Percentiles rank a stretch among this genome's conserved stretches.
phyloP scores from a whole-genome alignment of 2,797 vertebrate species.

The Pteronotus mesoamericanus region DNA sequence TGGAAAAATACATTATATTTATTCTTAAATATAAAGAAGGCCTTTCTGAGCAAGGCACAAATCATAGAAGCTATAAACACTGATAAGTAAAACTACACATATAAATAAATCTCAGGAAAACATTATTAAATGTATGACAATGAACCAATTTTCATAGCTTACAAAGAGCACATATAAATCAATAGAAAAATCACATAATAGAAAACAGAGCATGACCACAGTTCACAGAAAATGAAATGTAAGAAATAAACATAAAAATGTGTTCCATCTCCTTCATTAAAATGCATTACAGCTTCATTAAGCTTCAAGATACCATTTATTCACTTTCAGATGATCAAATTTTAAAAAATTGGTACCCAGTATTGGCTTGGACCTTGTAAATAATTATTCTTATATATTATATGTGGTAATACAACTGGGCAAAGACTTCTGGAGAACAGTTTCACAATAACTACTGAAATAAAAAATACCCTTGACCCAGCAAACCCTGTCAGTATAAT shows the following conservation, averaged over 20 bases:
- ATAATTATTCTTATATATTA: constrained; percentile 10
- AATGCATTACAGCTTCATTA: constrained; percentile 33
- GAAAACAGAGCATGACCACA: constrained; percentile 30
- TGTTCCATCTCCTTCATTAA: constrained; percentile 32
- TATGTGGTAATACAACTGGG: neutral
- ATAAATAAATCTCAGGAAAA: constrained; percentile 48
- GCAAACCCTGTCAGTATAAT: neutral
- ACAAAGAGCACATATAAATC: constrained; percentile 32
- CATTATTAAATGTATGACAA: constrained; percentile 33
- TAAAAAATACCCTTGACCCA: constrained; percentile 17
- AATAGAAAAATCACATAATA: constrained; percentile 22
- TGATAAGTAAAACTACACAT: constrained; percentile 39
- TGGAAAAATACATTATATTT: constrained; percentile 54
- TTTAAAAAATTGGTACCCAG: neutral
- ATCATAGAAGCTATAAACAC: constrained; percentile 32
- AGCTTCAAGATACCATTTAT: constrained; percentile 42
- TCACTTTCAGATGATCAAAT: constrained; percentile 20
- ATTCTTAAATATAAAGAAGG: constrained; percentile 43
- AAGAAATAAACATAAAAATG: constrained; percentile 31
- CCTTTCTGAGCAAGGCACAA: constrained; percentile 33
- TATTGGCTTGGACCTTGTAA: neutral
- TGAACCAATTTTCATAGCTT: constrained; percentile 45
- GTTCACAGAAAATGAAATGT: constrained; percentile 43
- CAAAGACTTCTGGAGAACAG: constrained; percentile 4
- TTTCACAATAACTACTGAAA: neutral